phyloP scores from a whole-genome alignment of 2,797 vertebrate species.

The Anniella stebbinsi region DNA sequence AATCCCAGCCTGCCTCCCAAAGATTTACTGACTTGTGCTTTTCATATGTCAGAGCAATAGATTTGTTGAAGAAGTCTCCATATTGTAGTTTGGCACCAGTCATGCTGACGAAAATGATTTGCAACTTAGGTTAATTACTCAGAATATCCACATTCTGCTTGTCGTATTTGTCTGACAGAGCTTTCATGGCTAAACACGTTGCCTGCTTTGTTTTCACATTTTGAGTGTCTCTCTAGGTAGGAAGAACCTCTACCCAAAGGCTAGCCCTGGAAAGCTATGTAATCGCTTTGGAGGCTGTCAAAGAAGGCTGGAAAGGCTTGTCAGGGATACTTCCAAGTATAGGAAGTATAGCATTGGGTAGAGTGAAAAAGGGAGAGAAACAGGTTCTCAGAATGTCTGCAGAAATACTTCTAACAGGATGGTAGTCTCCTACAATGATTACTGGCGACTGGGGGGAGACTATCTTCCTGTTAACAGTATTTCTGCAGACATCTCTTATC shows the following conservation, averaged over 20 bases:
- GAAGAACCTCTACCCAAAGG: not conserved
- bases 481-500: too few relatives aligned
- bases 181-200: not conserved
- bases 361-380: too few relatives aligned
- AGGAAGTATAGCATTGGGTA: too few relatives aligned
- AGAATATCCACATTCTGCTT: not conserved
- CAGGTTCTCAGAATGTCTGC: too few relatives aligned
- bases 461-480: too few relatives aligned
- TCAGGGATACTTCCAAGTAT: not conserved
- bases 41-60: not conserved
- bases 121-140: not conserved
- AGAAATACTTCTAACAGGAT: too few relatives aligned
- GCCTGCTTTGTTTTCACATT: not conserved
- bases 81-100: not conserved
- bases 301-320: not conserved
- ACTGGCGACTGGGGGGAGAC: too few relatives aligned
- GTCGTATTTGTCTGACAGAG: not conserved
- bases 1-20: not conserved
- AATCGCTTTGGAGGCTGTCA: too few relatives aligned
- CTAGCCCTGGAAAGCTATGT: not conserved
- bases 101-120: not conserved
- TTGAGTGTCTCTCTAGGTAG: not conserved
- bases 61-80: too few relatives aligned
- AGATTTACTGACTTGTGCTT: not conserved
- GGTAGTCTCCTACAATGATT: too few relatives aligned